These are phyloP conservation scores for Cyaniris semiargus DNA, from an alignment of 2,888 invertebrate genomes.

Conservation along the genomic window DNA sequence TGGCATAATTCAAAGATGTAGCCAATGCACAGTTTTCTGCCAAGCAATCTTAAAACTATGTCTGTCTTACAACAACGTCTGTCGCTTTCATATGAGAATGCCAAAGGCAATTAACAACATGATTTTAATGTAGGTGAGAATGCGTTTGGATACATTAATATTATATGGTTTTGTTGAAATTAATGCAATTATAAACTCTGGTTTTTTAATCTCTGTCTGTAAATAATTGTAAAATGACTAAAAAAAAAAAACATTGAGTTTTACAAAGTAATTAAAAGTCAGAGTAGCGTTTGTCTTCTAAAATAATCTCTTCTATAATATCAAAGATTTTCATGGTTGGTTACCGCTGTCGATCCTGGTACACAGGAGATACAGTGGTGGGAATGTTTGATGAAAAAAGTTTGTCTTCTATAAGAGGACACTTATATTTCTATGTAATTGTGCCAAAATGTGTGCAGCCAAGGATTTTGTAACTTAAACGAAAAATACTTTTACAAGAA, in stretches of 20 bases:
- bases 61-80: not conserved
- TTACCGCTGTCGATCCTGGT: too few species aligned
- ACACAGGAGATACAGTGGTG: too few species aligned
- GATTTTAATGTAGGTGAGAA: not conserved
- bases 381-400: too few species aligned
- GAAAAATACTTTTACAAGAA: not conserved
- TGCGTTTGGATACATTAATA: conserved; percentile 24
- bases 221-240: not conserved
- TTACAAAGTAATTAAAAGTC: not conserved
- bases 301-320: too few species aligned
- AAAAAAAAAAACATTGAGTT: not conserved
- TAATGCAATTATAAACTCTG: not conserved
- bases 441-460: conserved; percentile 5
- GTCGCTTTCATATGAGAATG: not conserved
- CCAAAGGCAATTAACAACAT: not conserved
- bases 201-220: not conserved
- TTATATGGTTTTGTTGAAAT: not conserved
- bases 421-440: not conserved
- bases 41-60: too few species aligned
- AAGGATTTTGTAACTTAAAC: not conserved
- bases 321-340: too few species aligned
- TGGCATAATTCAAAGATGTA: too few species aligned
- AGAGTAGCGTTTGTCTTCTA: not conserved
- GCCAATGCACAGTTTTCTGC: too few species aligned
- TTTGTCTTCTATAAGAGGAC: not conserved